A percentile compares a stretch with the other conserved stretches of the same genome.
phyloP scores from a whole-genome alignment of 2,888 invertebrate genomes.

The Phymatocera aterrima region DNA sequence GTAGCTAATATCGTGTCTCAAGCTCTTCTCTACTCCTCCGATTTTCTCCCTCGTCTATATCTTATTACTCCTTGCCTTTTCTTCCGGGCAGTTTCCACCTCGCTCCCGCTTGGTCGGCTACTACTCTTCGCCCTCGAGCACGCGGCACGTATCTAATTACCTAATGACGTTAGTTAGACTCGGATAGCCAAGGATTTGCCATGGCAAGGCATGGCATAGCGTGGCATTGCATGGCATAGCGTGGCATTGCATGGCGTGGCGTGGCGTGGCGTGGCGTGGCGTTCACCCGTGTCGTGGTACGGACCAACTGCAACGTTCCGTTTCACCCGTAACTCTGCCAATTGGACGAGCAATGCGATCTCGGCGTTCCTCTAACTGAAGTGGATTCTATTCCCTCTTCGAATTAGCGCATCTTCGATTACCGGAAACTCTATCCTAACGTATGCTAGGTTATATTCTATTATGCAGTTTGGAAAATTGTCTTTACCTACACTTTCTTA shows the following conservation, averaged over 20 bases:
- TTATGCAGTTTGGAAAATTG: too few species aligned
- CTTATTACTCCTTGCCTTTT: slow-evolving; percentile 29
- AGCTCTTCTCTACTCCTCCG: slow-evolving; percentile 35
- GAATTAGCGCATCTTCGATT: slow-evolving; percentile 23
- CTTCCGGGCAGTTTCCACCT: not conserved
- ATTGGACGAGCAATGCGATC: slow-evolving; percentile 45
- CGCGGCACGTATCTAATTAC: slow-evolving; percentile 63
- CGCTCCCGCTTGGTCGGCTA: slow-evolving; percentile 29
- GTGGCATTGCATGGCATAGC: too few species aligned
- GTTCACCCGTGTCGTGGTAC: slow-evolving; percentile 23
- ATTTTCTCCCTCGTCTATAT: slow-evolving; percentile 44
- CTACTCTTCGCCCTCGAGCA: slow-evolving; percentile 44
- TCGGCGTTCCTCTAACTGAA: slow-evolving; percentile 27
- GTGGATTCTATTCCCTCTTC: slow-evolving; percentile 1
- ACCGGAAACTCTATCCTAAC: not conserved
- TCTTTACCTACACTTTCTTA: too few species aligned
- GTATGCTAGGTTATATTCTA: too few species aligned
- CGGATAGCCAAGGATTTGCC: slow-evolving; percentile 59
- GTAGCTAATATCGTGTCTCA: slow-evolving; percentile 45
- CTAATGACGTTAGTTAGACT: slow-evolving; percentile 64
- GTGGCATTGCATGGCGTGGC: not conserved
- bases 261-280: not conserved
- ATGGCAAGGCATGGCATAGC: too few species aligned
- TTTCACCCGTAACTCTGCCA: slow-evolving; percentile 31
- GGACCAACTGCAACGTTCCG: not conserved